These are phyloP conservation scores for Listronotus bonariensis DNA, from an alignment of 1,140 invertebrate genomes.

Conservation along the genomic window DNA sequence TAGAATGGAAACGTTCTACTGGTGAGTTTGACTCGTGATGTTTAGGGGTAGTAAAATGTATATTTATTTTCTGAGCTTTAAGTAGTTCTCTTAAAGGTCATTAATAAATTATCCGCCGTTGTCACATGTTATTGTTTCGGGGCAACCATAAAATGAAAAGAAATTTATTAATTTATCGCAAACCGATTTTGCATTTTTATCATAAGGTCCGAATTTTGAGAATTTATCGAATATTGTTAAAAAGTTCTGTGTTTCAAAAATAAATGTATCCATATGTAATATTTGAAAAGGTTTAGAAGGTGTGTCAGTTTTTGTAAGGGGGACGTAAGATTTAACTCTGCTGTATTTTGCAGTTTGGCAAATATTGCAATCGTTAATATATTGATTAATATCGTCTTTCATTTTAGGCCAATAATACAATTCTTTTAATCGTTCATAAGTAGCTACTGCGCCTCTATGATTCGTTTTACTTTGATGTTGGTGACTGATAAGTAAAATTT, in stretches of 20 bases:
- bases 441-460: too few species aligned
- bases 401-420: conserved; percentile 4
- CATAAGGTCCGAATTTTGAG: conserved; percentile 27
- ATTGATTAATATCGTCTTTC: conserved; percentile 1
- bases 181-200: conserved; percentile 18
- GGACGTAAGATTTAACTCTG: conserved; percentile 1
- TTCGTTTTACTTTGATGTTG: too few species aligned
- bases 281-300: conserved; percentile 34
- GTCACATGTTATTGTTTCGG: conserved; percentile 35
- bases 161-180: conserved; percentile 30
- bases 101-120: conserved; percentile 43
- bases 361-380: conserved; percentile 9
- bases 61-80: conserved; percentile 46
- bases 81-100: conserved; percentile 40
- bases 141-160: conserved; percentile 36
- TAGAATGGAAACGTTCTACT: conserved; percentile 44
- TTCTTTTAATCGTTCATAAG: conserved; percentile 1
- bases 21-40: conserved; percentile 51
- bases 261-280: conserved; percentile 32
- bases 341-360: conserved; percentile 6
- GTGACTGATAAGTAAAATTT: too few species aligned
- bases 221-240: conserved; percentile 34
- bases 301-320: conserved; percentile 3
- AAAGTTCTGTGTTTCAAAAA: conserved; percentile 25
- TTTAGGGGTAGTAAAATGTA: conserved; percentile 51